Conservation (phyloP, 2,888 invertebrate genomes). For the Microplitis manilae region DNA sequence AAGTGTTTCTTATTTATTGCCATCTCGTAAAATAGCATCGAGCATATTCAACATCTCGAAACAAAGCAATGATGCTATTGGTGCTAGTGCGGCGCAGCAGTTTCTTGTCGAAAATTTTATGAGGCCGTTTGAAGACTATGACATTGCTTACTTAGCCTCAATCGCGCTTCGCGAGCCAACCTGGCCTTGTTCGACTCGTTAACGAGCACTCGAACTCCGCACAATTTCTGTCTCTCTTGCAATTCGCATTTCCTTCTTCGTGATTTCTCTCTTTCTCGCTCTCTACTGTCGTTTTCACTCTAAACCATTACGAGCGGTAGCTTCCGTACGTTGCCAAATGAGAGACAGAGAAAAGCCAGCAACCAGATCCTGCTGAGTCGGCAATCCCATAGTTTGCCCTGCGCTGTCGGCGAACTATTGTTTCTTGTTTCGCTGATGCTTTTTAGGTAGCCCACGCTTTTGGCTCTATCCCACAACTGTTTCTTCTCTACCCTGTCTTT, state of each 20-base stretch:
- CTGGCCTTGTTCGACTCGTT: conserved; percentile 49
- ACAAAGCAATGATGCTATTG: conserved; percentile 1
- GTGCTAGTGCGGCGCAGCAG: neutral
- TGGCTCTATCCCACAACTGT: conserved; percentile 28
- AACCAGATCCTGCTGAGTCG: conserved; percentile 40
- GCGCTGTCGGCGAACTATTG: conserved; percentile 45
- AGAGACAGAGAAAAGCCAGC: conserved; percentile 30
- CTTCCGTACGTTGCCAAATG: conserved; percentile 40
- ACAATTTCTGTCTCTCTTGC: conserved; percentile 29
- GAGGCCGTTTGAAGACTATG: conserved; percentile 36
- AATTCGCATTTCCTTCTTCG: conserved; percentile 5
- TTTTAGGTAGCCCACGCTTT: conserved; percentile 26
- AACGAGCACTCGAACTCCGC: conserved; percentile 51
- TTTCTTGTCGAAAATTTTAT: conserved; percentile 6
- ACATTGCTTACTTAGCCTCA: conserved; percentile 44
- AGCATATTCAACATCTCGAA: conserved; percentile 4
- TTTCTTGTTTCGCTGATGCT: conserved; percentile 44
- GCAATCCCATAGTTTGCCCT: conserved; percentile 39
- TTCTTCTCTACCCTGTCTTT: conserved; percentile 12
- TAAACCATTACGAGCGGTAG: conserved; percentile 36
- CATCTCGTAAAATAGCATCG: neutral
- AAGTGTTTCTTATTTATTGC: conserved; percentile 9
- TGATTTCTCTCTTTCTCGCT: neutral
- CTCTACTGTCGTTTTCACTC: conserved; percentile 1
- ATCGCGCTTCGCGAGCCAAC: conserved; percentile 45